These are phyloP conservation scores for Mormoops blainvillei DNA, from an alignment of 2,113 vertebrate species.

Conservation along the genomic window DNA sequence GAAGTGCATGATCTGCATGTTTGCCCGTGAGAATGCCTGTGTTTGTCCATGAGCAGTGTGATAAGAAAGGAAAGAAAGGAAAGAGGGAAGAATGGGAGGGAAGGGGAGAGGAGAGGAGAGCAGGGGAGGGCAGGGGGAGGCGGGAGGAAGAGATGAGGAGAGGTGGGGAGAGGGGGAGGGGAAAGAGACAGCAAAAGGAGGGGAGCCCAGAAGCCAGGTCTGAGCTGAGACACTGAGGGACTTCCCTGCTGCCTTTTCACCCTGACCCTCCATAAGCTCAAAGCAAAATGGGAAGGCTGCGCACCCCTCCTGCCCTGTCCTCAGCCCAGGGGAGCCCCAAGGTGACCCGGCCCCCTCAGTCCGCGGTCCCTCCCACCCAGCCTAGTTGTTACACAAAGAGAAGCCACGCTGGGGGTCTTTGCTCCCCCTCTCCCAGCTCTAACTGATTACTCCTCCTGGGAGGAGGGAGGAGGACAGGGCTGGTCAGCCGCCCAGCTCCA, in stretches of 20 bases:
- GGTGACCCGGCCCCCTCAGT: slow-evolving; percentile 54
- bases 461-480: slow-evolving; percentile 7
- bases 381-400: not conserved
- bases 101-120: not conserved
- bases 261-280: not conserved
- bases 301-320: not conserved
- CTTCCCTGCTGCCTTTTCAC: not conserved
- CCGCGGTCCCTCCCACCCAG: not conserved
- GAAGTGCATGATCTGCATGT: not conserved
- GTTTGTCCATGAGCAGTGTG: not conserved
- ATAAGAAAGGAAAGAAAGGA: not conserved
- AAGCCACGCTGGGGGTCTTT: not conserved
- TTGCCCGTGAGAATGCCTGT: not conserved
- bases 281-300: not conserved
- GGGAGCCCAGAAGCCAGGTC: not conserved
- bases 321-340: slow-evolving; percentile 21
- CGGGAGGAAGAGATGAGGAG: not conserved
- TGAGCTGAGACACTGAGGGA: not conserved
- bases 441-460: slow-evolving; percentile 48
- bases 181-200: accelerated
- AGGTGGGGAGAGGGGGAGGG: accelerated
- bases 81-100: too few relatives aligned
- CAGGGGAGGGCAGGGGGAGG: accelerated
- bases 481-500: slow-evolving; percentile 72
- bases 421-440: not conserved